A percentile compares a stretch with the other conserved stretches of the same genome.
These are phyloP conservation scores for Myodes glareolus DNA, from an alignment of 2,113 vertebrate genomes.

Conservation along the genomic window DNA sequence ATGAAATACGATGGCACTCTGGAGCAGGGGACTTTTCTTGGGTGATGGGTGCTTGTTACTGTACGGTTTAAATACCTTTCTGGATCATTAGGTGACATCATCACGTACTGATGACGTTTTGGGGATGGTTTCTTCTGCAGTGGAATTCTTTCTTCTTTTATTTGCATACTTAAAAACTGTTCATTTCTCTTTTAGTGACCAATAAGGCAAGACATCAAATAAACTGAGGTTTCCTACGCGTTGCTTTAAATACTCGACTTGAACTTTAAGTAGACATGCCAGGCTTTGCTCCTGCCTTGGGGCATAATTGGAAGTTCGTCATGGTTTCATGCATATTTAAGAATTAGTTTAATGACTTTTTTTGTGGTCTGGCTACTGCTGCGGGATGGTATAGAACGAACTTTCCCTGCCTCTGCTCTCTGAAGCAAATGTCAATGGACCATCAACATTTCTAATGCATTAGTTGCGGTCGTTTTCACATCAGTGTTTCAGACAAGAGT, in stretches of 20 bases:
- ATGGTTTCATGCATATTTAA: conserved; percentile 40
- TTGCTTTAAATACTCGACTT: conserved; percentile 20
- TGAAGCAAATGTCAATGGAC: not conserved
- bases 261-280: conserved; percentile 27
- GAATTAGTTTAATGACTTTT: conserved; percentile 31
- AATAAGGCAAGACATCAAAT: conserved; percentile 46
- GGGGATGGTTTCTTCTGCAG: not conserved
- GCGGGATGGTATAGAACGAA: not conserved
- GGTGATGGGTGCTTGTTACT: not conserved
- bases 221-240: conserved; percentile 23
- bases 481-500: not conserved
- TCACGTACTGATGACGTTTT: not conserved
- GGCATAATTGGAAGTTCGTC: conserved; percentile 58
- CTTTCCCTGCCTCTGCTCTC: not conserved
- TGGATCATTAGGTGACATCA: not conserved
- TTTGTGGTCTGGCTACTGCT: not conserved
- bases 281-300: conserved; percentile 56
- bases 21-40: not conserved
- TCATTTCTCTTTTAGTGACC: not conserved
- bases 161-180: not conserved
- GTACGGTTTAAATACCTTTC: not conserved
- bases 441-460: not conserved
- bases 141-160: not conserved
- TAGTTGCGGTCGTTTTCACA: no score
- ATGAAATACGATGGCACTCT: not conserved